A percentile compares a stretch with the other conserved stretches of the same genome.
Evolutionary conservation across 2,797 vertebrate species (phyloP).

Genomic region (Phrynocephalus forsythii): DNA sequence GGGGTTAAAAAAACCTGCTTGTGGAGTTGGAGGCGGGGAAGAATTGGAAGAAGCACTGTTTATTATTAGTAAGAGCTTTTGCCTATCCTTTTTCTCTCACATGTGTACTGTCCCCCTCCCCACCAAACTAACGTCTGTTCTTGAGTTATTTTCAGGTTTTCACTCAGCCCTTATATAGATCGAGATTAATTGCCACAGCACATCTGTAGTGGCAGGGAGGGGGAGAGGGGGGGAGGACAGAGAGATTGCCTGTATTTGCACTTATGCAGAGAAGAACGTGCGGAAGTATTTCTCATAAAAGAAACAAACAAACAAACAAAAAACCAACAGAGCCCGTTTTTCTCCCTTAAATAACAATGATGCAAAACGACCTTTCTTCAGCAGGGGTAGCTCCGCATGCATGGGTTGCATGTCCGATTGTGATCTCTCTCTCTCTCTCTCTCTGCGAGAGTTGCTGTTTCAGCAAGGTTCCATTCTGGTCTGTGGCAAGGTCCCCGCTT

Average conservation of each 20-base stretch:
- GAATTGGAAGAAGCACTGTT: neutral
- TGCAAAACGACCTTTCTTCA: slow-evolving; percentile 89
- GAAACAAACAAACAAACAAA: neutral
- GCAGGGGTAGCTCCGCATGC: slow-evolving; percentile 86
- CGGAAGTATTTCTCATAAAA: slow-evolving; percentile 56
- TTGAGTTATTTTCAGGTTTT: slow-evolving; percentile 19
- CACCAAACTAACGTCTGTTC: neutral
- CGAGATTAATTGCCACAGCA: slow-evolving; percentile 47
- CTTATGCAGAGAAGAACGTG: slow-evolving; percentile 49
- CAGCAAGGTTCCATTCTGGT: slow-evolving; percentile 94
- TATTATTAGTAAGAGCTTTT: neutral
- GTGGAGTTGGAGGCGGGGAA: neutral
- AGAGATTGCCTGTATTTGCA: slow-evolving; percentile 44
- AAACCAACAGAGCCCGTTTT: slow-evolving; percentile 57
- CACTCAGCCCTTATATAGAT: slow-evolving; percentile 52
- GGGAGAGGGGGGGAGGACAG: neutral
- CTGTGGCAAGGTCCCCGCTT: slow-evolving; percentile 94
- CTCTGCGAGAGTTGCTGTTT: slow-evolving; percentile 94
- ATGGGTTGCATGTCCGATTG: slow-evolving; percentile 93
- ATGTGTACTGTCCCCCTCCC: too few relatives aligned
- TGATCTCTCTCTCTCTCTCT: slow-evolving; percentile 81
- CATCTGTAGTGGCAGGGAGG: slow-evolving; percentile 21
- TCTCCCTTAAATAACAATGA: slow-evolving; percentile 76
- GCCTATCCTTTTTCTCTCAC: slow-evolving; percentile 20
- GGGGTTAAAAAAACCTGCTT: fast-evolving